These are phyloP conservation scores for Amblyornis subalaris DNA, from an alignment of 2,113 vertebrate genomes.

Conservation along the genomic window DNA sequence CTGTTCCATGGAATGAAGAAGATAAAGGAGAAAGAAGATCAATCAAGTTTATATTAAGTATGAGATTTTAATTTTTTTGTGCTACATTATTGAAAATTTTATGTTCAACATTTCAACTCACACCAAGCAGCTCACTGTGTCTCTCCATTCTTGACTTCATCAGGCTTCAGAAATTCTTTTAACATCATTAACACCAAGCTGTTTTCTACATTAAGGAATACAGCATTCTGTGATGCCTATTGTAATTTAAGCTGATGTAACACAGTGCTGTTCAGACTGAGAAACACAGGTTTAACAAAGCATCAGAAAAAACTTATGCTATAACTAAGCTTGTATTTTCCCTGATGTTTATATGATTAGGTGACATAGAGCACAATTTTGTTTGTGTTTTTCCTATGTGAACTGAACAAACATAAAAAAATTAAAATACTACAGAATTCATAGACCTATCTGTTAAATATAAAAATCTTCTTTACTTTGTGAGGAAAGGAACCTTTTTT, in stretches of 20 bases:
- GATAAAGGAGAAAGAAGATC: neutral
- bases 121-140: neutral
- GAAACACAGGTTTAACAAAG: neutral
- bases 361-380: accelerated
- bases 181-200: neutral
- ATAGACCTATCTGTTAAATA: neutral
- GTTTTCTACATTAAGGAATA: neutral
- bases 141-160: neutral
- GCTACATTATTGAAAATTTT: neutral
- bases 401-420: neutral
- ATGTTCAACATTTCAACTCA: neutral
- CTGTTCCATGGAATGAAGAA: neutral
- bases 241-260: neutral
- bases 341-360: neutral
- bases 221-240: neutral
- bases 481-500: neutral
- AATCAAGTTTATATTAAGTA: neutral
- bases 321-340: neutral
- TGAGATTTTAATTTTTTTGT: neutral
- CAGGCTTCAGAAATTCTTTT: neutral
- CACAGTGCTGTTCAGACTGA: neutral
- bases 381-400: neutral
- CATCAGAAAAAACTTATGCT: neutral
- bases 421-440: neutral
- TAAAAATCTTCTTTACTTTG: neutral